Evolutionary conservation across 2,797 vertebrate species (phyloP), one percentile per base, ranked within the genome.

Genomic region (Lutjanus campechanus): DNA sequence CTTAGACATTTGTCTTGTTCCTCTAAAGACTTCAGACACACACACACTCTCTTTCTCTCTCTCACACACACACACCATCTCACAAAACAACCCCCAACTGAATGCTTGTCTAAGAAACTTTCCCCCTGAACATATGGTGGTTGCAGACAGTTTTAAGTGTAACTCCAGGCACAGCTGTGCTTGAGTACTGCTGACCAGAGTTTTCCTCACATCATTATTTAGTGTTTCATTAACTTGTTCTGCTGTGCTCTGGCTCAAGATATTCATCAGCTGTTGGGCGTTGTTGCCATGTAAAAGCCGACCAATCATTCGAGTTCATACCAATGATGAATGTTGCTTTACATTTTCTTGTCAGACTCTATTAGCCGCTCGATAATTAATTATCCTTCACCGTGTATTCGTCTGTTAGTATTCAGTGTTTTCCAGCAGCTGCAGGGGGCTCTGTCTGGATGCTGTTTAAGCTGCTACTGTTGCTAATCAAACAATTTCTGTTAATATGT

Each of bases 271-370:
- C 50, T 60, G 59, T 5, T 16, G 64, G 62, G 29, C 2, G 19
- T 20, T 64, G 58, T 13, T 61, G 79, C 58, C 1, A 3, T 17
- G 47, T 64, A 58, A 29, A 54, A 75, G 66, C 40, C 3, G 36
- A 56, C 69, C 29, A 36, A 47, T 51, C 16, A 47, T 83, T 70
- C 76, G 61, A 51, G 76, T 58, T 77, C 36, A 16, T 56, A 11
- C 56, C 43, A 3, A 7, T 82, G 85, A 82, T 88, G 78, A 68
- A 86, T 82, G 73, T 13, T 15, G 51, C 64, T 79, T 81, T 62
- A 64, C 36, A 47, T 67, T 64, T 65, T 36, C 49, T 44, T 78
- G 61, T 54, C 78, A 43, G 70, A 62, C 29, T 69, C 76, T 22
- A 58, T 76, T 69, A 75, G 59, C 47, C 0, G 20, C n/a, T 49